phyloP scores from a whole-genome alignment of 2,888 invertebrate genomes.

The Cheilosia soror region DNA sequence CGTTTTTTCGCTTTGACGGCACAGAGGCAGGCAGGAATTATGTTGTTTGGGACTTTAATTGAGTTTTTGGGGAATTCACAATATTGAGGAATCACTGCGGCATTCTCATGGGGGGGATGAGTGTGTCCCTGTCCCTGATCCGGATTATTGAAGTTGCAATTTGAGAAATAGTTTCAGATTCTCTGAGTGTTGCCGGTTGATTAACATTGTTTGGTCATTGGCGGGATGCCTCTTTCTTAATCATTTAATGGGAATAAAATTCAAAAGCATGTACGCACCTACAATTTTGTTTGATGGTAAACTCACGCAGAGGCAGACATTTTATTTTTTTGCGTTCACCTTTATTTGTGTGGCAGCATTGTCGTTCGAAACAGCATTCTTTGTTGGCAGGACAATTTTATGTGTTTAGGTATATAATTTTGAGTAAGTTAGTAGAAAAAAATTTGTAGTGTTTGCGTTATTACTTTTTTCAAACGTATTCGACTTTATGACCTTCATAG shows the following conservation, averaged over 20 bases:
- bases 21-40: conserved; percentile 30
- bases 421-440: too few species aligned
- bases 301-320: too few species aligned
- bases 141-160: conserved; percentile 34
- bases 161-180: conserved; percentile 21
- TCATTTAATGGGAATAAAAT: neutral
- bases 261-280: too few species aligned
- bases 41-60: conserved; percentile 55
- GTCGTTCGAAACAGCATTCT: too few species aligned
- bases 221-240: neutral
- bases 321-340: too few species aligned
- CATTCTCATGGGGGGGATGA: neutral
- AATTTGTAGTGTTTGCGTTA: too few species aligned
- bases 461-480: too few species aligned
- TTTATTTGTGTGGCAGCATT: too few species aligned
- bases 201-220: conserved; percentile 11
- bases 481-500: too few species aligned
- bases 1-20: conserved; percentile 34
- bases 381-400: too few species aligned
- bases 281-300: too few species aligned
- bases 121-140: neutral
- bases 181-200: conserved; percentile 1
- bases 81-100: conserved; percentile 26
- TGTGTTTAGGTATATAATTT: too few species aligned
- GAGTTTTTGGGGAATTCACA: conserved; percentile 52